Conservation (phyloP, 2,888 invertebrate species). For the Rhabditoides inermis region DNA sequence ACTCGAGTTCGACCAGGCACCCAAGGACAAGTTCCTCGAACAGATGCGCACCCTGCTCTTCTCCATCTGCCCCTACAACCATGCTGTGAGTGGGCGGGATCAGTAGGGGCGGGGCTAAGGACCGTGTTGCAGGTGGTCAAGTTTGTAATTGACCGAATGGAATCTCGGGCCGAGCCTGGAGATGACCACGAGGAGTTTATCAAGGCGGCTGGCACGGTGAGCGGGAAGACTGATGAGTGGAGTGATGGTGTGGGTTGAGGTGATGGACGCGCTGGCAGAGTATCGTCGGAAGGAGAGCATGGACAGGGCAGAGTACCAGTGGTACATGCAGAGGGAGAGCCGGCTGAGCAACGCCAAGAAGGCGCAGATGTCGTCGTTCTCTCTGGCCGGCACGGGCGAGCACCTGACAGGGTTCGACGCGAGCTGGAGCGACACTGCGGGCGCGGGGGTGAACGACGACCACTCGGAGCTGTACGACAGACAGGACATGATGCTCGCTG, state of each 20-base stretch:
- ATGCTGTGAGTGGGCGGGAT: too few relatives aligned
- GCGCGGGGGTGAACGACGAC: neutral
- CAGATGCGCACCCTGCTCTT: constrained; percentile 10
- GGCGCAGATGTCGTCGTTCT: too few relatives aligned
- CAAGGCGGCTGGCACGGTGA: too few relatives aligned
- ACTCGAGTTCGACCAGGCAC: too few relatives aligned
- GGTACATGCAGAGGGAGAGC: constrained; percentile 7
- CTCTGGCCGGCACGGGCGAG: too few relatives aligned
- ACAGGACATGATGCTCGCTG: neutral
- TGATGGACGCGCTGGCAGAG: too few relatives aligned
- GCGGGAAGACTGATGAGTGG: too few relatives aligned
- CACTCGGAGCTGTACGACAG: constrained; percentile 4
- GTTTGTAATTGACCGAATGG: constrained; percentile 6
- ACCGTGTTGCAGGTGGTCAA: too few relatives aligned
- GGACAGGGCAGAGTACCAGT: constrained; percentile 6
- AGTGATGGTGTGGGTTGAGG: too few relatives aligned
- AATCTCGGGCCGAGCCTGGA: neutral
- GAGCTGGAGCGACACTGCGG: neutral
- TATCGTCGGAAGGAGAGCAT: too few relatives aligned
- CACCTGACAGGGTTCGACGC: too few relatives aligned
- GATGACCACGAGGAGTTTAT: constrained; percentile 7
- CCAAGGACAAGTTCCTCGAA: constrained; percentile 1
- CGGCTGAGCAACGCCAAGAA: neutral
- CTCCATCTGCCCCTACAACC: constrained; percentile 34
- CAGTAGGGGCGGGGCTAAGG: too few relatives aligned